Conservation (phyloP, 2,888 invertebrate species). For the Xestia sexstrigata region DNA sequence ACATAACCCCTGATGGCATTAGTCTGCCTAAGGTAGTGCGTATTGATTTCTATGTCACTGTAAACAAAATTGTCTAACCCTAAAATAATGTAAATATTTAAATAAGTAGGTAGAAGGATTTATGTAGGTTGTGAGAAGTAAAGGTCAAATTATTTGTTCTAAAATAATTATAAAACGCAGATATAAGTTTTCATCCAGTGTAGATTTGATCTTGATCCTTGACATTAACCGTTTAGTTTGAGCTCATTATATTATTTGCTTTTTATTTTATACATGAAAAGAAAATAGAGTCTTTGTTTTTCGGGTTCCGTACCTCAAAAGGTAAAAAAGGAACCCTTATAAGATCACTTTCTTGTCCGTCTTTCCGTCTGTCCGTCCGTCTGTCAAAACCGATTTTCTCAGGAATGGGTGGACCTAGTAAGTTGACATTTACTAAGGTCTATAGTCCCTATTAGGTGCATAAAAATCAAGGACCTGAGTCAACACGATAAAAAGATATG, state of each 20-base stretch:
- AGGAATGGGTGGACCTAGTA: no score
- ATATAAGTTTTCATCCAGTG: conserved; percentile 15
- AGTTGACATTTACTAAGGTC: no score
- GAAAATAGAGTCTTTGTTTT: no score
- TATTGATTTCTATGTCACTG: background rate
- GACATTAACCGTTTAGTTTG: conserved; percentile 34
- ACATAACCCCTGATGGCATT: background rate
- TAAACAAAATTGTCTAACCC: conserved; percentile 10
- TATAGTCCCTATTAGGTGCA: no score
- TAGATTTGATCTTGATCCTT: conserved; percentile 38
- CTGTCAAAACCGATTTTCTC: no score
- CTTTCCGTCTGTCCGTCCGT: no score
- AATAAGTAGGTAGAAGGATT: background rate
- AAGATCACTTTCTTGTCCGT: no score
- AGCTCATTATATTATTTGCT: conserved; percentile 1
- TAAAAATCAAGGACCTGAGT: no score
- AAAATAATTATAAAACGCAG: conserved; percentile 13
- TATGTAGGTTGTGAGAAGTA: conserved; percentile 5
- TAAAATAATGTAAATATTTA: conserved; percentile 21
- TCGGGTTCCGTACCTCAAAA: no score
- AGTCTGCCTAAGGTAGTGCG: background rate
- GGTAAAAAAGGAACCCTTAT: no score
- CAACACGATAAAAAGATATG: no score
- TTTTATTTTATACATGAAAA: background rate
- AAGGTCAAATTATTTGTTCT: conserved; percentile 30